Evolutionary conservation across 1,140 invertebrate species (phyloP), one percentile per base, ranked within the genome.

Genomic region (Manduca sexta): DNA sequence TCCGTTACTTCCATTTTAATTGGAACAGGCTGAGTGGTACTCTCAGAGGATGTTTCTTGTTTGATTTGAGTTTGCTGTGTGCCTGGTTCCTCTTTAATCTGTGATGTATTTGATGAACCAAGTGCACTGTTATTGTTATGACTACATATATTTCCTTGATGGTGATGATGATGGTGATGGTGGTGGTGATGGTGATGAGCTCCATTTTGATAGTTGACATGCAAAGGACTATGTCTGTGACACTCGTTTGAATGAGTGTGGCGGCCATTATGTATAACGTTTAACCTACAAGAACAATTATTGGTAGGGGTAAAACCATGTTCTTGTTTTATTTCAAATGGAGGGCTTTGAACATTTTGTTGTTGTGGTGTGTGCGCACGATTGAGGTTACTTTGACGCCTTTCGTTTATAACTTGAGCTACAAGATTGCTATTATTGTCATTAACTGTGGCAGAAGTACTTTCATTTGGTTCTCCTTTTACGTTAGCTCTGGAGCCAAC

Each of bases 11-110:
- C 61, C 14, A 39, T 52, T 60, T 68, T 69, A 13, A 69, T 50
- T 14, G 49, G 18, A 3, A 29, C 29, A 18, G 18, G 10, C n/a
- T n/a, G 31, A 18, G 16, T 17, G 3, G 31, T 3, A 12, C 17
- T 14, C 40, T 29, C 8, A 21, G 5, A n/a, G 12, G 52, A 52
- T 18, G 43, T 29, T 59, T 60, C 60, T 21, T 46, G 52, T 38
- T 59, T 73, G 18, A 40, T 48, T 35, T 49, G 30, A 35, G 39
- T 11, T 40, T 56, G 50, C 43, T 52, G 52, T 37, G 45, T 48
- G 38, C 15, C 61, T 26, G 74, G 71, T 31, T 83, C 79, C 44
- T 69, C 64, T 61, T 83, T 83, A 12, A 83, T 63, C 35, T 71
- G 64, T 41, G 58, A 43, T 39, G 34, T 45, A 34, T 49, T 44